These are phyloP conservation scores for Argentina silus DNA, from an alignment of 2,797 vertebrate genomes.

Conservation along the genomic window DNA sequence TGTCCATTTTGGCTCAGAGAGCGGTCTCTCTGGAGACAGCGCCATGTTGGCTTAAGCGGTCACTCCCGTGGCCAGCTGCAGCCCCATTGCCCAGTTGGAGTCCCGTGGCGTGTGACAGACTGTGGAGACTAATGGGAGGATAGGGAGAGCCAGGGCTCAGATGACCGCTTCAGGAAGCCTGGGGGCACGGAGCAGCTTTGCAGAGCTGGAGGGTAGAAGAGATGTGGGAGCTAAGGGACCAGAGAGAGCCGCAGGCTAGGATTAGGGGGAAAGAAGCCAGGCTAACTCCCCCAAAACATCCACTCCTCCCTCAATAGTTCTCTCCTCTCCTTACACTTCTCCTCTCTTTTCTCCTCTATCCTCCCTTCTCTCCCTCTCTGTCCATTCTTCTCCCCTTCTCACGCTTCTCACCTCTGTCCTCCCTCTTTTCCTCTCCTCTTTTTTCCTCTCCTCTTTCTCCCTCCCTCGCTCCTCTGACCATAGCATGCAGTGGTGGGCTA, in stretches of 20 bases:
- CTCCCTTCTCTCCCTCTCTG: not conserved
- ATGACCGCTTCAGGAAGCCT: slow-evolving; percentile 27
- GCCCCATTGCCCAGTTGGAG: slow-evolving; percentile 45
- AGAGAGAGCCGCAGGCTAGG: slow-evolving; percentile 2
- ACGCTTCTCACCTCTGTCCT: not conserved
- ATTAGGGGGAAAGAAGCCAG: not conserved
- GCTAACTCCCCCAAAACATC: not conserved
- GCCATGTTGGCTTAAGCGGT: slow-evolving; percentile 40
- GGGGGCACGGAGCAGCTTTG: slow-evolving; percentile 1
- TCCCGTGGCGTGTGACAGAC: slow-evolving; percentile 45
- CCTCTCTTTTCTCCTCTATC: not conserved
- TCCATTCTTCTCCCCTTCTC: not conserved
- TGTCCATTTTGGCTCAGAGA: slow-evolving; percentile 45
- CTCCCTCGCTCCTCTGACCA: not conserved
- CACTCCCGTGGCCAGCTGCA: slow-evolving; percentile 33
- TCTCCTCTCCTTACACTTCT: too few species aligned
- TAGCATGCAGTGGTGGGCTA: not conserved
- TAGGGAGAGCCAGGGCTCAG: slow-evolving; percentile 35
- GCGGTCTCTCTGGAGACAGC: slow-evolving; percentile 16
- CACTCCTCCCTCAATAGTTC: not conserved
- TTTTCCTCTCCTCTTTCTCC: slow-evolving; percentile 28
- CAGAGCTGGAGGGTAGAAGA: slow-evolving; percentile 5
- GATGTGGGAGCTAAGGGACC: not conserved
- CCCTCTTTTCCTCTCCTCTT: slow-evolving; percentile 5
- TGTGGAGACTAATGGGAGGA: slow-evolving; percentile 49